A percentile compares a stretch with the other conserved stretches of the same genome.
Conservation (phyloP, 1,140 invertebrate genomes). For the Caerostris darwini region DNA sequence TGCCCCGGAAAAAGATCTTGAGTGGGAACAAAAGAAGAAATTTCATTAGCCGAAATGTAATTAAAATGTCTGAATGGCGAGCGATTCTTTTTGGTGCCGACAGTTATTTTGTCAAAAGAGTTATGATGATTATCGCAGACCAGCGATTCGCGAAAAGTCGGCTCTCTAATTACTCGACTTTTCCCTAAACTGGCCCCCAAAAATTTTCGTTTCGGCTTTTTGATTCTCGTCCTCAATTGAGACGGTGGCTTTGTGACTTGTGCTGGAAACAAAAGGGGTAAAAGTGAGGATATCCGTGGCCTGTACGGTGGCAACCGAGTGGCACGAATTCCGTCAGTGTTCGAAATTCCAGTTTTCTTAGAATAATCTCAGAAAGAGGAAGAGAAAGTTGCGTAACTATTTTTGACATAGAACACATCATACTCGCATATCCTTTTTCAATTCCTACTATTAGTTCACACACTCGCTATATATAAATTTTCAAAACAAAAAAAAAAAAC, state of each 20-base stretch:
- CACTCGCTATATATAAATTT: too few relatives aligned
- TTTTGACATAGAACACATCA: too few relatives aligned
- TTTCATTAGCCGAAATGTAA: slow-evolving; percentile 74
- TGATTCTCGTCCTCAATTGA: not conserved
- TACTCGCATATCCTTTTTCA: too few relatives aligned
- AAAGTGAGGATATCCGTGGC: slow-evolving; percentile 33
- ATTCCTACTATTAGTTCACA: too few relatives aligned
- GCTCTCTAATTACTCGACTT: slow-evolving; percentile 12
- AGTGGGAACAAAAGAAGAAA: slow-evolving; percentile 71
- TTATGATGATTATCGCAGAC: slow-evolving; percentile 70
- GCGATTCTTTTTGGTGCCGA: slow-evolving; percentile 49
- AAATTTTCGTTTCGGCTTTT: not conserved
- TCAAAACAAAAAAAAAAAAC: too few relatives aligned
- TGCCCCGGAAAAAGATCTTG: slow-evolving; percentile 66
- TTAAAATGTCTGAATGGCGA: slow-evolving; percentile 49
- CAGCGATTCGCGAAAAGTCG: slow-evolving; percentile 20
- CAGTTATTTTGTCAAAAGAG: slow-evolving; percentile 66
- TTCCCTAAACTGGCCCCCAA: not conserved
- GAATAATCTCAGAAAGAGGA: too few relatives aligned
- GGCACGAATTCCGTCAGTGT: not conserved
- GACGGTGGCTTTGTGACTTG: slow-evolving; percentile 1
- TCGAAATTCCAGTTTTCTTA: not conserved
- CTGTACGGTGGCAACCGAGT: not conserved
- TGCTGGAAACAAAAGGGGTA: not conserved
- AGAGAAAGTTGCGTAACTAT: too few relatives aligned